These are phyloP conservation scores for Urocitellus parryii DNA, from an alignment of 2,113 vertebrate species.

Conservation along the genomic window DNA sequence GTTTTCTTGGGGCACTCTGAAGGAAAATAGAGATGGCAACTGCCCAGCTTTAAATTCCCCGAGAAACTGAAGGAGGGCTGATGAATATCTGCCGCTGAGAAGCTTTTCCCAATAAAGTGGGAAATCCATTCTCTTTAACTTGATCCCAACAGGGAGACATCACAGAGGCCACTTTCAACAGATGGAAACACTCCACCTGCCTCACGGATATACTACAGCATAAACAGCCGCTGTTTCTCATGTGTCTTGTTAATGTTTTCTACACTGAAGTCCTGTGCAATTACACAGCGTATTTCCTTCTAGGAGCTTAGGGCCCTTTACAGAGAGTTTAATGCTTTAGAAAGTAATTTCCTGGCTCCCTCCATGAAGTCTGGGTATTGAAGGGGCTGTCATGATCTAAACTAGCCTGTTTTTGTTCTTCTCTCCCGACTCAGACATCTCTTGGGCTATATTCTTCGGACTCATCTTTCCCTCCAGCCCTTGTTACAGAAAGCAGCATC, in stretches of 20 bases:
- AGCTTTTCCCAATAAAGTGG: slow-evolving; percentile 56
- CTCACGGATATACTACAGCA: slow-evolving; percentile 31
- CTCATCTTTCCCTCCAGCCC: neutral
- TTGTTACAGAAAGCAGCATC: neutral
- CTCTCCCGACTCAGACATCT: neutral
- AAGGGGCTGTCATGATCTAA: neutral
- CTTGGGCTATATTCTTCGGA: neutral
- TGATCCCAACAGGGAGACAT: slow-evolving; percentile 58
- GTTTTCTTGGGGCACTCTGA: neutral
- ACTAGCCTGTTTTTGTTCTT: neutral
- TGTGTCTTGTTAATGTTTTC: slow-evolving; percentile 64
- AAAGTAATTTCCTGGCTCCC: slow-evolving; percentile 52
- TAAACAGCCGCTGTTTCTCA: slow-evolving; percentile 40
- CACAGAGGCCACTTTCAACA: slow-evolving; percentile 44
- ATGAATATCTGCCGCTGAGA: slow-evolving; percentile 46
- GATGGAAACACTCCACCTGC: slow-evolving; percentile 59
- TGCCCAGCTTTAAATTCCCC: slow-evolving; percentile 6
- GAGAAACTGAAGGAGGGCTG: neutral
- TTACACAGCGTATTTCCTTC: slow-evolving; percentile 51
- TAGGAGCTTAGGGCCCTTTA: slow-evolving; percentile 47
- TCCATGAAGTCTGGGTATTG: neutral
- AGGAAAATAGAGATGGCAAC: neutral
- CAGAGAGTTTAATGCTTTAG: slow-evolving; percentile 54
- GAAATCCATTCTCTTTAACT: slow-evolving; percentile 68
- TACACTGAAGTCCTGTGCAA: slow-evolving; percentile 7